Conservation (phyloP, 1,140 invertebrate species). For the Pentalonia nigronervosa region DNA sequence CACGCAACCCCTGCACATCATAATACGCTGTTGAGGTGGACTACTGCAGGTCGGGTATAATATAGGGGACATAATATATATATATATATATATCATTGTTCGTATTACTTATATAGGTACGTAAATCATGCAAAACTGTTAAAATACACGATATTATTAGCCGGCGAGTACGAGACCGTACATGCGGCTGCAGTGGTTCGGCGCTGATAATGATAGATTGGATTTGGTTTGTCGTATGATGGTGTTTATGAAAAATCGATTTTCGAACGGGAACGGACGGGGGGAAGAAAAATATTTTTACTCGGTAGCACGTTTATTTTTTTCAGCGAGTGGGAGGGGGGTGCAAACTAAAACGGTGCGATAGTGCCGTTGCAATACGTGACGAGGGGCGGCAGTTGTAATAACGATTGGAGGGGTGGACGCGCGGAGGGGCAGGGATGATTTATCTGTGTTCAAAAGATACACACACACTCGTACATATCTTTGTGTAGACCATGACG, state of each 20-base stretch:
- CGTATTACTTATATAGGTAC: background rate
- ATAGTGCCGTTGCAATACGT: background rate
- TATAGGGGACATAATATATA: background rate
- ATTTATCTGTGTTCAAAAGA: slow-evolving; percentile 54
- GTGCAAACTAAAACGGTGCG: slow-evolving; percentile 4
- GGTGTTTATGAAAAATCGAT: slow-evolving; percentile 51
- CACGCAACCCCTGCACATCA: background rate
- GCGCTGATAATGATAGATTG: slow-evolving; percentile 44
- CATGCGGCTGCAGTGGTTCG: too few relatives aligned
- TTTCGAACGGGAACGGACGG: background rate
- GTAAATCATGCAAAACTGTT: background rate
- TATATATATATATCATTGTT: background rate
- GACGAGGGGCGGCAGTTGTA: background rate
- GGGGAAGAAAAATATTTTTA: background rate
- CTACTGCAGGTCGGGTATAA: too few relatives aligned
- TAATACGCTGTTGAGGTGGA: background rate
- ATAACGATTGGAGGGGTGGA: background rate
- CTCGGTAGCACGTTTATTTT: slow-evolving; percentile 13
- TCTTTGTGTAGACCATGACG: slow-evolving; percentile 50
- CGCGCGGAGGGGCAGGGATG: slow-evolving; percentile 34
- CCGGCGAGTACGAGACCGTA: background rate
- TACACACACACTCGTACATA: background rate
- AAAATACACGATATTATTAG: background rate
- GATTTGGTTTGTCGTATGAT: slow-evolving; percentile 35
- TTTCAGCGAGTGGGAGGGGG: background rate